phyloP scores from a whole-genome alignment of 2,797 vertebrate genomes.

The Phaenicophaeus curvirostris region DNA sequence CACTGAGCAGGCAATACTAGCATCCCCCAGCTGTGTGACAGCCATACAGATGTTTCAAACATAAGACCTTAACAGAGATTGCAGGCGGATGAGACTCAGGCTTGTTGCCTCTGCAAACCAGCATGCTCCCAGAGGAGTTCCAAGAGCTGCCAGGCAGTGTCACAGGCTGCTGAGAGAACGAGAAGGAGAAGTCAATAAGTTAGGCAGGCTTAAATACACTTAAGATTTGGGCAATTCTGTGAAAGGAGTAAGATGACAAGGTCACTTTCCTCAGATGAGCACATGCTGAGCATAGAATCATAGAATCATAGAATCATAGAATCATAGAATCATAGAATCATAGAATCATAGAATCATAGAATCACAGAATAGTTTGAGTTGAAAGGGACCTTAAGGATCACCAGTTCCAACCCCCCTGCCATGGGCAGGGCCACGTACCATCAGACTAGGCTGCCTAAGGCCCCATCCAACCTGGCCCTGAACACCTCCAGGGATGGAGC shows the following conservation, averaged over 20 bases:
- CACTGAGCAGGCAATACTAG: not conserved
- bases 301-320: too few species aligned
- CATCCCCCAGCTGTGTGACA: rapidly evolving
- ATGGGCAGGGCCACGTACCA: too few species aligned
- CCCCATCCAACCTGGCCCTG: too few species aligned
- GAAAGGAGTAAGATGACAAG: not conserved
- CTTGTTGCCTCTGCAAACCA: not conserved
- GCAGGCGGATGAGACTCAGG: not conserved
- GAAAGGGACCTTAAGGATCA: too few species aligned
- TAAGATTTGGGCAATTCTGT: not conserved
- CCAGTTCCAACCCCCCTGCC: too few species aligned
- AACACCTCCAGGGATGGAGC: too few species aligned
- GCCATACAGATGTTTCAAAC: not conserved
- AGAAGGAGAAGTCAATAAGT: not conserved
- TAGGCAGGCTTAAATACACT: rapidly evolving
- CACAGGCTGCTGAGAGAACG: not conserved
- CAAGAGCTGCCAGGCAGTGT: not conserved
- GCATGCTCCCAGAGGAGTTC: not conserved
- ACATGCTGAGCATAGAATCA: too few species aligned
- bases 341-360: too few species aligned
- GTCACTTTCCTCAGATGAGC: not conserved
- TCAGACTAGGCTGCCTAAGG: too few species aligned
- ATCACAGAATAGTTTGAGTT: too few species aligned
- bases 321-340: too few species aligned
- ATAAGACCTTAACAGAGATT: not conserved